phyloP scores from a whole-genome alignment of 2,113 vertebrate genomes.

The Hippocampus barbouri region DNA sequence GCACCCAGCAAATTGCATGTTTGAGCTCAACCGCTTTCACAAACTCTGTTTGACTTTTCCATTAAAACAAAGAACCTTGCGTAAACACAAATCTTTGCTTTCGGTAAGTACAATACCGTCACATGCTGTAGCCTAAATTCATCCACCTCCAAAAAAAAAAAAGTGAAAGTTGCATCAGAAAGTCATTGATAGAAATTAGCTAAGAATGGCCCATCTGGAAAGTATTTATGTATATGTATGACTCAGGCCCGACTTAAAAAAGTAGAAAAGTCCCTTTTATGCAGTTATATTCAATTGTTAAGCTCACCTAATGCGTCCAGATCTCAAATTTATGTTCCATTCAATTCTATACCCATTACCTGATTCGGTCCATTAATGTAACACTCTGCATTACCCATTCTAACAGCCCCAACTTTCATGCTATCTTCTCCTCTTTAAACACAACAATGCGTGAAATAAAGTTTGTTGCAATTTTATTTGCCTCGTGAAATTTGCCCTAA shows the following conservation, averaged over 20 bases:
- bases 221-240: too few relatives aligned
- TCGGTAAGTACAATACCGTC: too few relatives aligned
- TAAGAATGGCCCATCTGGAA: too few relatives aligned
- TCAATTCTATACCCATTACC: neutral
- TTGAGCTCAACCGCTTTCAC: neutral
- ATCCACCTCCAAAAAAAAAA: too few relatives aligned
- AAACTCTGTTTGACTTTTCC: too few relatives aligned
- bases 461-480: neutral
- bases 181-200: too few relatives aligned
- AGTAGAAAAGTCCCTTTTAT: neutral
- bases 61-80: neutral
- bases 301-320: neutral
- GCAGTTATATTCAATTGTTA: neutral
- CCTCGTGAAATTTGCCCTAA: neutral
- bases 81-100: too few relatives aligned
- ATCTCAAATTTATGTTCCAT: neutral
- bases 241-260: neutral
- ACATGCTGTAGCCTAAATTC: too few relatives aligned
- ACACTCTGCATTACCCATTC: neutral
- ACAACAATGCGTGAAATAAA: neutral
- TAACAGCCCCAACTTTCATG: neutral
- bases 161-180: too few relatives aligned
- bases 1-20: neutral
- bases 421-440: neutral
- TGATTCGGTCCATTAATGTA: slow-evolving; percentile 1